phyloP scores from a whole-genome alignment of 2,888 invertebrate species.

The Terebella lapidaria region DNA sequence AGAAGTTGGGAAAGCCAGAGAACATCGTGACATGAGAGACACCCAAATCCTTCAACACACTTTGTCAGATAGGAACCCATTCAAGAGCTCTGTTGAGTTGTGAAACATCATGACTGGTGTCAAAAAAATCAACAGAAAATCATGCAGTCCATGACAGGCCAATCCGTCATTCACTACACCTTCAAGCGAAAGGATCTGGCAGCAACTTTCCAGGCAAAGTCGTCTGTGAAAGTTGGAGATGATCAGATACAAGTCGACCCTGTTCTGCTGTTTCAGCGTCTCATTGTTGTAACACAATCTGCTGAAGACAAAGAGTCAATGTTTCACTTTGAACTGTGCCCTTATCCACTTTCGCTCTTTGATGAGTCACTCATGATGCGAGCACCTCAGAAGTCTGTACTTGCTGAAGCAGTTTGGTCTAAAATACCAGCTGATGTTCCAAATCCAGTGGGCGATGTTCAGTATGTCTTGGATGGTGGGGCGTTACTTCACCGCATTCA shows the following conservation, averaged over 20 bases:
- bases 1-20: constrained; percentile 13
- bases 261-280: constrained; percentile 26
- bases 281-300: constrained; percentile 15
- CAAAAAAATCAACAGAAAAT: constrained; percentile 18
- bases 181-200: constrained; percentile 23
- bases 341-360: constrained; percentile 14
- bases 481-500: neutral
- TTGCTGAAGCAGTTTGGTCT: neutral
- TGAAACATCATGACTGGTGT: constrained; percentile 28
- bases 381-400: neutral
- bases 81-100: constrained; percentile 14
- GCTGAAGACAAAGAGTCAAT: constrained; percentile 3
- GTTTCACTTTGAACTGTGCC: constrained; percentile 15
- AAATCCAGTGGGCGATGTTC: neutral
- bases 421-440: neutral
- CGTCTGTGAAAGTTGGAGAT: constrained; percentile 8
- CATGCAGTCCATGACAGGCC: constrained; percentile 18
- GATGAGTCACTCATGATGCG: neutral
- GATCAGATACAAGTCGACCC: no score
- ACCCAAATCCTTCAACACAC: constrained; percentile 11
- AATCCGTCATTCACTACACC: constrained; percentile 12
- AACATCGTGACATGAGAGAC: constrained; percentile 22
- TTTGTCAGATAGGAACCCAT: constrained; percentile 24
- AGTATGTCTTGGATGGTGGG: neutral
- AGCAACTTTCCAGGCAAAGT: constrained; percentile 13